Percentiles rank a stretch among this genome's conserved stretches.
phyloP scores from a whole-genome alignment of 2,113 vertebrate genomes.

The Entomyzon cyanotis region DNA sequence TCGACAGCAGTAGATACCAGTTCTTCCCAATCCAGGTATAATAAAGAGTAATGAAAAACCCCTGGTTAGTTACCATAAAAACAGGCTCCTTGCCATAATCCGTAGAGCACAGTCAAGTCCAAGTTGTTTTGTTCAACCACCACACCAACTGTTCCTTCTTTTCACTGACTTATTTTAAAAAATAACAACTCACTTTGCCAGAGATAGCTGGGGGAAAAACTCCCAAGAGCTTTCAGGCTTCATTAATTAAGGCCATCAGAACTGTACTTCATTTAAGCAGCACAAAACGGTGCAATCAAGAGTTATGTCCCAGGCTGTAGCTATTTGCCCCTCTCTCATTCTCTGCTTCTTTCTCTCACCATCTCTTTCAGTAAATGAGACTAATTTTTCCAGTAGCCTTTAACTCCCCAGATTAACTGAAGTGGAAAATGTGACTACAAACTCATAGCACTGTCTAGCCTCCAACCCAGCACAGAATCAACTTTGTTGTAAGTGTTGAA shows the following conservation, averaged over 20 bases:
- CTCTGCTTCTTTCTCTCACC: neutral
- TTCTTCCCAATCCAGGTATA: neutral
- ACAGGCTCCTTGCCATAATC: constrained; percentile 69
- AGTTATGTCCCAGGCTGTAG: neutral
- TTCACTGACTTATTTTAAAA: neutral
- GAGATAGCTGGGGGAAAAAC: constrained; percentile 3
- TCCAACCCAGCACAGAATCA: constrained; percentile 72
- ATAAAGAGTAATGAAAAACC: neutral
- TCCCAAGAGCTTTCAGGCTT: neutral
- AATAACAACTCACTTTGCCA: neutral
- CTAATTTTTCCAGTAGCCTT: constrained; percentile 77
- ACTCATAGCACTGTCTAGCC: constrained; percentile 68
- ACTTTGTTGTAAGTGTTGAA: constrained; percentile 70
- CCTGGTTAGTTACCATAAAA: neutral
- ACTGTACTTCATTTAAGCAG: constrained; percentile 13
- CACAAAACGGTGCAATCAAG: neutral
- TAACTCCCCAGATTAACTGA: constrained; percentile 68
- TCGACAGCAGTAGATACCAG: neutral
- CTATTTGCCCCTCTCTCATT: constrained; percentile 31
- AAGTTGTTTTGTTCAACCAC: constrained; percentile 42
- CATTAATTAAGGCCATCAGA: constrained; percentile 25
- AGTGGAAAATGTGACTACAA: constrained; percentile 77
- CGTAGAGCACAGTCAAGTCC: constrained; percentile 32
- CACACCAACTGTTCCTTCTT: constrained; percentile 33
- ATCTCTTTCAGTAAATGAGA: constrained; percentile 67